Evolutionary conservation across 2,888 invertebrate genomes (phyloP).

Genomic region (Agrotis exclamationis): DNA sequence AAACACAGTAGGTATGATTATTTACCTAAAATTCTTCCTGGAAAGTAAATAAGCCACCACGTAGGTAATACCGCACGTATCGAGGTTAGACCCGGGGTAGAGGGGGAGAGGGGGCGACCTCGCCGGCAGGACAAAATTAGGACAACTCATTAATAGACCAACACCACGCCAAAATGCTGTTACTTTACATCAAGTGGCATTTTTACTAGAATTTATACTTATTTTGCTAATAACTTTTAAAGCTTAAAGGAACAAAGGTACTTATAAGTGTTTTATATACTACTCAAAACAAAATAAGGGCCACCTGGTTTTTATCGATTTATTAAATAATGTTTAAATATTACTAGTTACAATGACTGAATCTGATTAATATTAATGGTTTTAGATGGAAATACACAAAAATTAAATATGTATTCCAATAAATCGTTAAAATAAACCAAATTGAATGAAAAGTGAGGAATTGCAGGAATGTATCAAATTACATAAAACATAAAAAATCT

Average conservation of each 20-base stretch:
- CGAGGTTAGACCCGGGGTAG: constrained; percentile 17
- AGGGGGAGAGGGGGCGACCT: constrained; percentile 35
- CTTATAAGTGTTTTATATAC: background rate
- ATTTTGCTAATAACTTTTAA: constrained; percentile 1
- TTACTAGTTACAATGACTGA: no score
- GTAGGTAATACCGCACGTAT: constrained; percentile 28
- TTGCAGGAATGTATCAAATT: no score
- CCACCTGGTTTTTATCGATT: no score
- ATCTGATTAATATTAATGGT: no score
- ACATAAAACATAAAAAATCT: no score
- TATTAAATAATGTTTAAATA: no score
- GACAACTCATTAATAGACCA: constrained; percentile 49
- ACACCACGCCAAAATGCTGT: constrained; percentile 44
- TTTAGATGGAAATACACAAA: no score
- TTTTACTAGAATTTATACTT: constrained; percentile 24
- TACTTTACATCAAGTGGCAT: constrained; percentile 1
- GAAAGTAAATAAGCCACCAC: constrained; percentile 33
- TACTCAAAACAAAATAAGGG: no score
- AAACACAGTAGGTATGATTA: background rate
- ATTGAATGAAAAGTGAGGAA: no score
- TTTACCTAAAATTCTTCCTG: background rate
- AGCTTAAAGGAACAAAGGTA: background rate
- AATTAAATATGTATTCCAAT: no score
- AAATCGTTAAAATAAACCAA: no score
- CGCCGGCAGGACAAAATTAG: constrained; percentile 52